phyloP scores from a whole-genome alignment of 2,113 vertebrate species.

The Melanerpes aurifrons region DNA sequence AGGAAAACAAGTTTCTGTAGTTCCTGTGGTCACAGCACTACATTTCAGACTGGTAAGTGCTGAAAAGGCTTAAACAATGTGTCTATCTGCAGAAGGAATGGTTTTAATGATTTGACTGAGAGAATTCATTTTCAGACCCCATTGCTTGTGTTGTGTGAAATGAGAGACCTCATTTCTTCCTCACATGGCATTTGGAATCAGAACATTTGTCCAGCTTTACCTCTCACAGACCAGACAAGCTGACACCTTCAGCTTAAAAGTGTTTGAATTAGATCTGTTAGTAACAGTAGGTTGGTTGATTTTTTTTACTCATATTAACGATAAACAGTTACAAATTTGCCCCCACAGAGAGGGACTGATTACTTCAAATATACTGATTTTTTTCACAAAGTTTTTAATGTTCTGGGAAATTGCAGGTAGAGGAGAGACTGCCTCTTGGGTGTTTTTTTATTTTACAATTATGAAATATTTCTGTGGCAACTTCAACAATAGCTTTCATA shows the following conservation, averaged over 20 bases:
- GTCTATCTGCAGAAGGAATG: background rate
- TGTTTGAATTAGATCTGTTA: background rate
- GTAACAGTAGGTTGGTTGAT: background rate
- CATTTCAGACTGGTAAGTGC: background rate
- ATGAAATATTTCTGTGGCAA: constrained; percentile 45
- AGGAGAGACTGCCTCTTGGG: background rate
- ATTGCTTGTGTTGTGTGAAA: background rate
- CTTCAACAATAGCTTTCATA: constrained; percentile 40
- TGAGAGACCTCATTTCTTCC: background rate
- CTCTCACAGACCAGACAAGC: background rate
- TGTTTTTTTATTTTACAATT: constrained; percentile 8
- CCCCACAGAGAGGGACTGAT: background rate
- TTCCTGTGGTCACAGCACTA: background rate
- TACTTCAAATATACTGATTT: background rate
- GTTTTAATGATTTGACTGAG: background rate
- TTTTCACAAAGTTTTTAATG: background rate
- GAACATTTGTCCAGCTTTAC: background rate
- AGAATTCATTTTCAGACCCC: background rate
- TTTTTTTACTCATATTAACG: background rate
- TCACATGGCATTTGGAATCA: background rate
- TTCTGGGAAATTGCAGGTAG: background rate
- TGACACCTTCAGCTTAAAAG: background rate
- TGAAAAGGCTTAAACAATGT: background rate
- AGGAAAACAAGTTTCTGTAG: background rate
- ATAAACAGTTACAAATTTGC: background rate